Conservation (phyloP, 23 tunicate genomes). For the Phallusia fumigata region DNA sequence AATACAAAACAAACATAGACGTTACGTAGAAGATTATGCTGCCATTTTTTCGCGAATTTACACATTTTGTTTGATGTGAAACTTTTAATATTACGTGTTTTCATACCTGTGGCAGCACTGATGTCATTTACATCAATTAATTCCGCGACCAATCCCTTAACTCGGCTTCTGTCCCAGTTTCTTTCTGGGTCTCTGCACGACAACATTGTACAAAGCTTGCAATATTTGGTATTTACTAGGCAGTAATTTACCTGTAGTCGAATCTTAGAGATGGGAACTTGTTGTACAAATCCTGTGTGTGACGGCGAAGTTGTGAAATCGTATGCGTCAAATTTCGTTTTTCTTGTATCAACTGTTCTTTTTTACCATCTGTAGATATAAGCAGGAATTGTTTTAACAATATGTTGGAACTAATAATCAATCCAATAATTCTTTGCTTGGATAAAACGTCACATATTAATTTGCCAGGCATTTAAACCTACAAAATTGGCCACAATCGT, state of each 20-base stretch:
- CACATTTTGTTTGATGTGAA: too few relatives aligned
- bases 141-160: constrained; percentile 81
- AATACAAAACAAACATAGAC: neutral
- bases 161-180: constrained; percentile 66
- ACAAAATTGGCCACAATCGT: too few relatives aligned
- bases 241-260: constrained; percentile 40
- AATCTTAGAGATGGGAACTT: constrained; percentile 72
- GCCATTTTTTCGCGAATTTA: too few relatives aligned
- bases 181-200: constrained; percentile 74
- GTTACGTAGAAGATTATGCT: too few relatives aligned
- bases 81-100: too few relatives aligned
- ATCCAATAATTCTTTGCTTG: too few relatives aligned
- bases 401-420: too few relatives aligned
- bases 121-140: constrained; percentile 63
- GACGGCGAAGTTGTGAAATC: constrained; percentile 22
- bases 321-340: constrained; percentile 48
- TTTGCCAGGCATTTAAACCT: too few relatives aligned
- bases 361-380: constrained; percentile 44
- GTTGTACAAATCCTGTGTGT: constrained; percentile 39
- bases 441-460: too few relatives aligned
- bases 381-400: neutral
- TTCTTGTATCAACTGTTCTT: constrained; percentile 45
- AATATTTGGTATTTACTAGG: neutral
- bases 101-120: constrained; percentile 58
- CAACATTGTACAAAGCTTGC: neutral